Evolutionary conservation across 2,888 invertebrate species (phyloP), one percentile per base, ranked within the genome.

Genomic region (Drosophila rubida): DNA sequence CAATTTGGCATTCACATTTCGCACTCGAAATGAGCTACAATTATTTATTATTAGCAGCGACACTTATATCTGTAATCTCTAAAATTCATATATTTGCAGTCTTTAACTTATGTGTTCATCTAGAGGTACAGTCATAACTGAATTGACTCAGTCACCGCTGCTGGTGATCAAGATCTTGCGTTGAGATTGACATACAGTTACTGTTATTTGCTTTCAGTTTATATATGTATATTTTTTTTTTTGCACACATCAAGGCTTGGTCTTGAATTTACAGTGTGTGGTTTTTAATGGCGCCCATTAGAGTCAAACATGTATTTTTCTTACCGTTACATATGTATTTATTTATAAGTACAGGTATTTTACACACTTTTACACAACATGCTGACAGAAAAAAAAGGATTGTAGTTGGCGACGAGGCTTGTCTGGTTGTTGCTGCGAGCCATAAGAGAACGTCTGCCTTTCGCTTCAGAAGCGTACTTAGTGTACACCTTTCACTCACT

Each of bases 261-360:
- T 19, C 19, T 5, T 13, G n/a, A 27, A 27, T 53, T 41, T 27
- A 8, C 16, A 27, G 19, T 19, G 27, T 30, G 19, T 9, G 39
- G 13, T 41, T 37, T 37, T 37, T 53, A 53, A 53, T 53, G 27
- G 41, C n/a, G 3, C 13, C 3, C 41, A 53, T 41, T 53, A 41
- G 35, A 51, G 9, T 19, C n/a, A n/a, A 13, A 19, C 30, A 53
- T 48, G 32, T 22, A n/a, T 48, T 22, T 22, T 13, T 22, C 32
- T 48, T n/a, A 13, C 48, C 19, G 13, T 35, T 48, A 22, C 22
- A 35, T n/a, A 37, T 37, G 13, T 25, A 25, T 25, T 5, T 14
- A 37, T 37, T 14, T 37, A 14, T 37, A 37, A 37, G 35, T 13
- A 14, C 14, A 37, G 6, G 14, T 14, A 37, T 37, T 14, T 37